phyloP scores from a whole-genome alignment of 2,113 vertebrate species.

The Carlito syrichta region DNA sequence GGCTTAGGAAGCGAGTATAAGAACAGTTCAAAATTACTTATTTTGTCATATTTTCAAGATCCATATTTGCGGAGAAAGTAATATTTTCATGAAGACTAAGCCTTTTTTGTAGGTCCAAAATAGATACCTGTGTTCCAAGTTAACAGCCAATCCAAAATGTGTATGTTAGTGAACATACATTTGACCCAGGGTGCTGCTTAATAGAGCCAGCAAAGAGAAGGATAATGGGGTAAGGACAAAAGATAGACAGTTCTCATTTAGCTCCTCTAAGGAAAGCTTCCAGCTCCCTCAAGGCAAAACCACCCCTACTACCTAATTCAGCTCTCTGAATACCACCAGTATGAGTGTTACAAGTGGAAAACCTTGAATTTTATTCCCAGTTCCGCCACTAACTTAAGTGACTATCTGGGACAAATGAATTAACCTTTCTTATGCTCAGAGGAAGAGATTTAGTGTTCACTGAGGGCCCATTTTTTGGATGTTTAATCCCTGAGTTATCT shows the following conservation, averaged over 20 bases:
- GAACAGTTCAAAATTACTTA: not conserved
- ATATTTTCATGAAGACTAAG: not conserved
- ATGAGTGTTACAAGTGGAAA: not conserved
- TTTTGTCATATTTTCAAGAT: not conserved
- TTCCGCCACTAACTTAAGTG: not conserved
- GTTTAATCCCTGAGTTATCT: not conserved
- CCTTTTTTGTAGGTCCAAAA: not conserved
- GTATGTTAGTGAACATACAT: not conserved
- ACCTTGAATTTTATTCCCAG: not conserved
- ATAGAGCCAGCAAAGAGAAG: not conserved
- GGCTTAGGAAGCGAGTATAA: not conserved
- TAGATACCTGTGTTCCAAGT: not conserved
- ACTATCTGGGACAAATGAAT: not conserved
- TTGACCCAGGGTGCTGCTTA: not conserved
- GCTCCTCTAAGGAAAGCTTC: not conserved
- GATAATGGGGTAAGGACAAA: not conserved
- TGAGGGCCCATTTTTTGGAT: not conserved
- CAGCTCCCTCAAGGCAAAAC: not conserved
- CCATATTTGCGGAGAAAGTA: not conserved
- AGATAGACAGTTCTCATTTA: not conserved
- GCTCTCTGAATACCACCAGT: not conserved
- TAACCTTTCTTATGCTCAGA: not conserved
- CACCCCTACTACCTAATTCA: not conserved
- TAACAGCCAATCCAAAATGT: not conserved
- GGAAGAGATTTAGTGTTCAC: not conserved